Base-by-base conservation (phyloP, 2,888 invertebrate genomes). In the Invenusta paracnida region DNA sequence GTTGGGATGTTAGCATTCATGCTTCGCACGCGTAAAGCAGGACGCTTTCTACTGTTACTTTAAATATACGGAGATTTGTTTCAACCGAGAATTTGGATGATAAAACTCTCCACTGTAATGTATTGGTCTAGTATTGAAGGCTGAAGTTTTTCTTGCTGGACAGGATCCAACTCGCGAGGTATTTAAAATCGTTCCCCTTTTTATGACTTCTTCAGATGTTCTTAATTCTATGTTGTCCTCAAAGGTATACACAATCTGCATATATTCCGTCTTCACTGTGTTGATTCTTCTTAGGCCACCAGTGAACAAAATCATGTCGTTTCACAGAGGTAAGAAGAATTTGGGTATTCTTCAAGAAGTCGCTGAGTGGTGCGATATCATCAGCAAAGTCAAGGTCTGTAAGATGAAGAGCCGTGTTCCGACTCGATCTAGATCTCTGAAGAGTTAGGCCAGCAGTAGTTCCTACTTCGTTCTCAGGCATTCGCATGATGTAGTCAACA, bases 41-140 rank as follows among this genome's bases (percentile, higher is more conserved):
- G 25, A 73, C 73, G 23, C 73, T 73, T 73, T 73, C 73, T n/a
- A 73, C 73, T 23, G 73, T 73, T 73, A 25, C 73, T 73, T 73
- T 73, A 25, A 73, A 73, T 13, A 73, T 73, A 25, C 73, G 73
- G 23, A 73, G 73, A 2, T 73, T 73, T 13, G 25, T 73, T 73
- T 73, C 73, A n/a, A 73, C 17, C 27, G 73, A 73, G 23, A 5
- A 23, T 73, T 73, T 73, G 73, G 73, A 73, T 73, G 73, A 13
- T 23, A 5, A 73, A 23, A 73, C 27, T 73, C 73, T 73, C 73
- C 73, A 48, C 48, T 11, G 48, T 17, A 48, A 11, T 17, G 48
- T 11, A 5, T 48, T 48, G 48, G 5, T 5, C 48, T 48, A n/a
- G n/a, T 48, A 11, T 48, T 17, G 48, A 11, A 48, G 5, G 17